phyloP scores from a whole-genome alignment of 2,888 invertebrate species.

The Drosophila eohydei region DNA sequence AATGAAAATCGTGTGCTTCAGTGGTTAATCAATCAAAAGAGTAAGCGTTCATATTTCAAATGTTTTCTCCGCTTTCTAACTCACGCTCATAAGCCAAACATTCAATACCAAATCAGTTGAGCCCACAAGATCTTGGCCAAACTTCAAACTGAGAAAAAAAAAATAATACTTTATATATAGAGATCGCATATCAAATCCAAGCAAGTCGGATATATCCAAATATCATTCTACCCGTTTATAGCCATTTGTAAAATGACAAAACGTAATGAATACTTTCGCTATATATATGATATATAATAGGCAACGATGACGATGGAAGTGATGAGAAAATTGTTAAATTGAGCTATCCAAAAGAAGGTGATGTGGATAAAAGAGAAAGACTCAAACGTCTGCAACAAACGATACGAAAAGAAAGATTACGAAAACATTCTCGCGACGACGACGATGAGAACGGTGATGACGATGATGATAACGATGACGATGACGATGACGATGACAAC shows the following conservation, averaged over 20 bases:
- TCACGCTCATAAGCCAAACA: constrained; percentile 77
- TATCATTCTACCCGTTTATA: constrained; percentile 64
- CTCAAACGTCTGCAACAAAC: constrained; percentile 83
- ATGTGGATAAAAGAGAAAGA: constrained; percentile 67
- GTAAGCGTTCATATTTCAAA: constrained; percentile 89
- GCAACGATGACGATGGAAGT: constrained; percentile 74
- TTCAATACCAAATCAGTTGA: constrained; percentile 65
- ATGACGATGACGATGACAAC: constrained; percentile 33
- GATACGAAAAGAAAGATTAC: constrained; percentile 81
- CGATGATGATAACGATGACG: constrained; percentile 54
- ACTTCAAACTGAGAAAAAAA: constrained; percentile 29
- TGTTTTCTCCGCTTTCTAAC: constrained; percentile 84
- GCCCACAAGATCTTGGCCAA: constrained; percentile 47
- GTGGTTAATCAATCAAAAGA: constrained; percentile 98
- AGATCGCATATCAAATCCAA: constrained; percentile 52
- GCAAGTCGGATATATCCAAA: constrained; percentile 57
- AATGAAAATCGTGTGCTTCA: constrained; percentile 97
- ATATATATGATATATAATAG: constrained; percentile 67
- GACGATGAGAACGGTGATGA: constrained; percentile 84
- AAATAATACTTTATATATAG: constrained; percentile 18
- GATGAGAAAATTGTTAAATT: constrained; percentile 73
- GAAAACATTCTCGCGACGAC: constrained; percentile 85
- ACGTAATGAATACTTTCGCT: constrained; percentile 70
- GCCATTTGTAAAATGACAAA: constrained; percentile 58
- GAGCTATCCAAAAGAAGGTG: constrained; percentile 75